Base-by-base conservation (phyloP, 2,888 invertebrate genomes). In the Tridacna gigas region DNA sequence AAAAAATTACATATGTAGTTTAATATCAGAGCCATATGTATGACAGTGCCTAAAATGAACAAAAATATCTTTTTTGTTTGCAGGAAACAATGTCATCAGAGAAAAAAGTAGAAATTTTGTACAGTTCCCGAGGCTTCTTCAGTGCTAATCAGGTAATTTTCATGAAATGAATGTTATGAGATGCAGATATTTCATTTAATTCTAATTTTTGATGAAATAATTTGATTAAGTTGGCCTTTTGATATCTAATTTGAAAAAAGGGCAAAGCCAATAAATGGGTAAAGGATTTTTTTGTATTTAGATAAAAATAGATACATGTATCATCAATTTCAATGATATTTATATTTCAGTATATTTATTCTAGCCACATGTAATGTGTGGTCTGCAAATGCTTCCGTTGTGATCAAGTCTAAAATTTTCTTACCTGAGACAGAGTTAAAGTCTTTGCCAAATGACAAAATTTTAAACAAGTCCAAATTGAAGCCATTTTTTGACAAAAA, bases 91-190 rank as follows among this genome's bases (percentile, higher is more conserved):
- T 83, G 78, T 92, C 91, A 26, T 84, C 90, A 63, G 91, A 92
- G 69, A 93, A 91, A 74, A 95, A 95, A 84, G 85, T 94, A 20
- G 93, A 94, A 80, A 92, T 93, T 48, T 80, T 95, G n/a, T 94
- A 92, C 83, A 89, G 90, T 56, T 93, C 92, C 11, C 89, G 91
- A 78, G 94, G 95, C 61, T 92, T 89, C 79, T 94, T 94, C 71
- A 92, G 88, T 90, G 93, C 94, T 28, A 82, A 88, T 48, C 94
- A 94, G 93, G 94, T 94, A 87, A 82, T 28, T 56, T 78, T 51
- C 9, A 69, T 45, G 9, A 20, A 7, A 45, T n/a, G n/a, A n/a
- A n/a, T n/a, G n/a, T 67, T 28, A 13, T 18, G 1, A 67, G 28
- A 18, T 28, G n/a, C 1, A n/a, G 15, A 15, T 28, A n/a, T 0